Conservation (phyloP, 37 sponge, comb jelly and placozoan genomes). For the Aplysina aerophoba region DNA sequence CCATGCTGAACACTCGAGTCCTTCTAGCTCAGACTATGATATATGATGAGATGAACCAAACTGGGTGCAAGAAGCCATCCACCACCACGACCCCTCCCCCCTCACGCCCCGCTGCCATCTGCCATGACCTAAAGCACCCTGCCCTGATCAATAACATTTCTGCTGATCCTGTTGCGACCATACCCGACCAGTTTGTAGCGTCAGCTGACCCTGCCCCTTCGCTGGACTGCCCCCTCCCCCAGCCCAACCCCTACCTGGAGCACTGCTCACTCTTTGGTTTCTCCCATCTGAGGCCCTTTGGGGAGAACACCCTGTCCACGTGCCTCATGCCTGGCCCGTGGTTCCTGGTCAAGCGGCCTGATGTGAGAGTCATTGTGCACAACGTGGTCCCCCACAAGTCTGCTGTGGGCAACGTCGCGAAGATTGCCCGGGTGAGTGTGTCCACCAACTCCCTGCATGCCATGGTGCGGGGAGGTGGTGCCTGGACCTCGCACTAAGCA, state of each 20-base stretch:
- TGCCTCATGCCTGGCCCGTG: slow-evolving; percentile 59
- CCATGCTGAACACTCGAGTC: too few relatives aligned
- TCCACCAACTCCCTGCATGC: not conserved
- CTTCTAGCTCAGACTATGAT: too few relatives aligned
- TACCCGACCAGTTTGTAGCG: not conserved
- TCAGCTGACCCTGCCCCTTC: not conserved
- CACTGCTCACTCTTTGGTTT: slow-evolving; percentile 63
- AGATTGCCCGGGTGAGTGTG: slow-evolving; percentile 50
- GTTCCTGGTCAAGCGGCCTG: slow-evolving; percentile 60
- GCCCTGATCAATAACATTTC: not conserved
- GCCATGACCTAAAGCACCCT: not conserved
- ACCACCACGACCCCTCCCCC: not conserved
- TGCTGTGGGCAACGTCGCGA: slow-evolving; percentile 22
- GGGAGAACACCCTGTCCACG: not conserved
- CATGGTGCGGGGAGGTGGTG: too few relatives aligned
- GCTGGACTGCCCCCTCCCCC: not conserved
- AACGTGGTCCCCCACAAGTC: slow-evolving; percentile 37
- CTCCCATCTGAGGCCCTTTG: slow-evolving; percentile 64
- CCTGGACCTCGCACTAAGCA: too few relatives aligned
- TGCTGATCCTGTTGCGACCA: not conserved
- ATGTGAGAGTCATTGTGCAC: slow-evolving; percentile 32
- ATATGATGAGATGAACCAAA: too few relatives aligned
- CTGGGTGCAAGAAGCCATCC: not conserved
- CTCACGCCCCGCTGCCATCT: not conserved
- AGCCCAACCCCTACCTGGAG: not conserved